Evolutionary conservation across 2,797 vertebrate genomes (phyloP).

Genomic region (Centroberyx gerrardi): DNA sequence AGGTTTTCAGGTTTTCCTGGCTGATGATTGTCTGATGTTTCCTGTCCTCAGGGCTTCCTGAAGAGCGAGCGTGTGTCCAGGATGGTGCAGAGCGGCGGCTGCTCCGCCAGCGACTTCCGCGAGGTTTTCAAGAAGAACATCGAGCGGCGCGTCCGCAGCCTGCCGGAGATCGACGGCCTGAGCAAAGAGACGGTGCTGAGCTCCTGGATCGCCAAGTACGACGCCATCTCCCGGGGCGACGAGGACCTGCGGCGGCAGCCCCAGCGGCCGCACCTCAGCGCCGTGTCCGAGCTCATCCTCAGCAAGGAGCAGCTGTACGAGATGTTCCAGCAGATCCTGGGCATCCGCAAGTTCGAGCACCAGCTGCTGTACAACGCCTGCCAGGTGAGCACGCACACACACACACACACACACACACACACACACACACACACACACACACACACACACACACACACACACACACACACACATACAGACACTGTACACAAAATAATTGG

Average conservation of each 20-base stretch:
- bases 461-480: neutral
- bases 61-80: slow-evolving; percentile 96
- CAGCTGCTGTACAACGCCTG: slow-evolving; percentile 98
- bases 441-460: neutral
- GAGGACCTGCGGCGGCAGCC: slow-evolving; percentile 86
- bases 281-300: slow-evolving; percentile 96
- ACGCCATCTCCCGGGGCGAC: slow-evolving; percentile 96
- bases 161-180: slow-evolving; percentile 96
- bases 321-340: slow-evolving; percentile 98
- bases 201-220: slow-evolving; percentile 98
- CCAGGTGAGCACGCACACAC: slow-evolving; percentile 87
- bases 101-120: slow-evolving; percentile 94
- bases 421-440: slow-evolving; percentile 2
- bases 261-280: slow-evolving; percentile 85
- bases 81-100: slow-evolving; percentile 98
- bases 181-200: slow-evolving; percentile 99
- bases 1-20: too few species aligned
- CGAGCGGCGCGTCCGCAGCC: slow-evolving; percentile 95
- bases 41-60: slow-evolving; percentile 90
- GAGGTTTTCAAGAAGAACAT: slow-evolving; percentile 99
- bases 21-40: too few species aligned
- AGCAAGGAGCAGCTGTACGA: slow-evolving; percentile 98
- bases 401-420: neutral
- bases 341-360: slow-evolving; percentile 97
- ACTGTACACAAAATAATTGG: too few species aligned